Conservation (phyloP, 1,140 invertebrate genomes). For the Drosophila azteca region DNA sequence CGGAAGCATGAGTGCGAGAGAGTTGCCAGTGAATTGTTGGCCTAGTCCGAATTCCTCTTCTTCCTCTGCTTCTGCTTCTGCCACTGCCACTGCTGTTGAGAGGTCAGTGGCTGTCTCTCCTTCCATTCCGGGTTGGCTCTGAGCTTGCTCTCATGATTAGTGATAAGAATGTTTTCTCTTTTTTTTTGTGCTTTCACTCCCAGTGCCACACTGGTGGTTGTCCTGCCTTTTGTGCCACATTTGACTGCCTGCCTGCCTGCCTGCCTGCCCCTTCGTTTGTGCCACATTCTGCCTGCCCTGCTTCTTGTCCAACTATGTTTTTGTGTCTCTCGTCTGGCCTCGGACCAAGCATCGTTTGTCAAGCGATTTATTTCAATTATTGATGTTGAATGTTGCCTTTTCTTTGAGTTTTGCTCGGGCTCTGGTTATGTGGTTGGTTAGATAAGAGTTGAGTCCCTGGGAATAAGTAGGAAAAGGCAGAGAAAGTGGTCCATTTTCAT, state of each 20-base stretch:
- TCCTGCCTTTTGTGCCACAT: conserved; percentile 19
- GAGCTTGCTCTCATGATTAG: conserved; percentile 59
- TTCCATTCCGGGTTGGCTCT: neutral
- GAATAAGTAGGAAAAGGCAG: conserved; percentile 15
- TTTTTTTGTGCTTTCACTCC: conserved; percentile 23
- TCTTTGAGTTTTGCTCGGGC: neutral
- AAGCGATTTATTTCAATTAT: conserved; percentile 80
- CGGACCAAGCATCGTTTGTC: conserved; percentile 58
- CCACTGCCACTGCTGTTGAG: neutral
- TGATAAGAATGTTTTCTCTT: conserved; percentile 55
- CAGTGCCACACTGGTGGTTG: neutral
- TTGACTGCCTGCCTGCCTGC: no score
- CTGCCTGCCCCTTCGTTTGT: conserved; percentile 6
- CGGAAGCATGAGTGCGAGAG: conserved; percentile 45
- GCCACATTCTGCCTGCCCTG: neutral
- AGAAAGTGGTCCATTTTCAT: neutral
- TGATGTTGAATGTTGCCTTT: conserved; percentile 43
- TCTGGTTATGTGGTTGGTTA: conserved; percentile 21
- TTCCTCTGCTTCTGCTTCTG: neutral
- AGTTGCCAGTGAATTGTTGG: conserved; percentile 3
- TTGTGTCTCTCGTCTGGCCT: conserved; percentile 24
- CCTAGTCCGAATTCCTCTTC: no score
- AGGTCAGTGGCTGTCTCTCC: conserved; percentile 6
- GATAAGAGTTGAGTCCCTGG: conserved; percentile 35
- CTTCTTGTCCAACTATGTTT: conserved; percentile 21